Conservation (phyloP, 2,113 vertebrate species). For the Cyprinodon brontotheroides region DNA sequence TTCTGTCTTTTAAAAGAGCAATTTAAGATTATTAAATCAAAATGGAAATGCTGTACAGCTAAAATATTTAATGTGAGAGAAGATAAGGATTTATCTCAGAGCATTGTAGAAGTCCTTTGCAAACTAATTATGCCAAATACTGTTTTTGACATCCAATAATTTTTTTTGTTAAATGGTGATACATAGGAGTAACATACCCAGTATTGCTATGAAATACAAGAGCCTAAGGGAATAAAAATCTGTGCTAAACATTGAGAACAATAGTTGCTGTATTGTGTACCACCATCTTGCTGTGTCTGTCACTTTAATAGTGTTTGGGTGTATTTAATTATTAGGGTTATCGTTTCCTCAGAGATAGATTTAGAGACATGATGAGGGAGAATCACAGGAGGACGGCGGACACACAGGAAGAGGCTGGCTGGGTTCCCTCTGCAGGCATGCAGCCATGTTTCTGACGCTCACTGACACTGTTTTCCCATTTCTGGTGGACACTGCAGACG, state of each 20-base stretch:
- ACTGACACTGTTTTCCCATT: neutral
- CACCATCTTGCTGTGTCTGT: slow-evolving; percentile 29
- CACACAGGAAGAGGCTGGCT: neutral
- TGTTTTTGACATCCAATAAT: too few relatives aligned
- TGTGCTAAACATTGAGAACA: slow-evolving; percentile 1
- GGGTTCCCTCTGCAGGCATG: neutral
- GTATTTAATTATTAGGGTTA: slow-evolving; percentile 25
- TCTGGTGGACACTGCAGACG: neutral
- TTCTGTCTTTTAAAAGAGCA: neutral
- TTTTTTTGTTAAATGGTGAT: too few relatives aligned
- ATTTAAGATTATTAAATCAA: neutral
- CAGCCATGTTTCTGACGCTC: neutral
- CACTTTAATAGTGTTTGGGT: slow-evolving; percentile 1
- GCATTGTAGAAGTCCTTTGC: neutral
- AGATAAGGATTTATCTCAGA: too few relatives aligned
- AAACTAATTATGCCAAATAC: too few relatives aligned
- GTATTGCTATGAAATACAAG: too few relatives aligned
- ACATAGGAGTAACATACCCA: too few relatives aligned
- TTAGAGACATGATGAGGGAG: neutral
- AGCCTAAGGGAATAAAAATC: neutral
- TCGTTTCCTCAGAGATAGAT: slow-evolving; percentile 47
- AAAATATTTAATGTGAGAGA: neutral
- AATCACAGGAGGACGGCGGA: too few relatives aligned
- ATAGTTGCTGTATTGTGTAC: neutral
- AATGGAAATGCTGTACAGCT: neutral